Percentiles rank a stretch among this genome's conserved stretches.
phyloP scores from a whole-genome alignment of 2,888 invertebrate genomes.

The Synanthedon tipuliformis region DNA sequence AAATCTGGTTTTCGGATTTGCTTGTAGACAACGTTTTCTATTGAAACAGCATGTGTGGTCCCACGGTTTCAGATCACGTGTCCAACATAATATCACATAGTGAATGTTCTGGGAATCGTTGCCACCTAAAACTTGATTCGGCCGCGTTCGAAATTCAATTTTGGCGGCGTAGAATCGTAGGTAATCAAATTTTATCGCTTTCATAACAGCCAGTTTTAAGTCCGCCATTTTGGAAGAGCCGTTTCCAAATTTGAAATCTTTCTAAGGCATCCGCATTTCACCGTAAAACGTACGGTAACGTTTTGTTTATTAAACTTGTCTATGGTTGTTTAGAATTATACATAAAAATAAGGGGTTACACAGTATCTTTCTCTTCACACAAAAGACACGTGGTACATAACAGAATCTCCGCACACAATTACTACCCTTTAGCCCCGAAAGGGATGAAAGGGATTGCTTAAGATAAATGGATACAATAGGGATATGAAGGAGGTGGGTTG shows the following conservation, averaged over 20 bases:
- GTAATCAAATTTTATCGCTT: too few relatives aligned
- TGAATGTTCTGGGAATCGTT: slow-evolving; percentile 34
- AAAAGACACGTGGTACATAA: slow-evolving; percentile 55
- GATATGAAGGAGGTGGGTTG: slow-evolving; percentile 41
- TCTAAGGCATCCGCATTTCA: too few relatives aligned
- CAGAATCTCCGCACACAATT: slow-evolving; percentile 64
- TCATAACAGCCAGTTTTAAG: too few relatives aligned
- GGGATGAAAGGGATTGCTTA: slow-evolving; percentile 47
- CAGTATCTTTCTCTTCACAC: slow-evolving; percentile 42
- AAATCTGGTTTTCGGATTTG: slow-evolving; percentile 61
- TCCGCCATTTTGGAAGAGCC: too few relatives aligned
- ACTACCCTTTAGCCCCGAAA: slow-evolving; percentile 50
- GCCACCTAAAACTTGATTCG: slow-evolving; percentile 33
- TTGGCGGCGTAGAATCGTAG: not conserved
- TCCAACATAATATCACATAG: slow-evolving; percentile 11
- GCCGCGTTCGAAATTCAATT: not conserved
- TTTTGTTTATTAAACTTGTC: too few relatives aligned
- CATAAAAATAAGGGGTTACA: slow-evolving; percentile 36
- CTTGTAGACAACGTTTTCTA: slow-evolving; percentile 31
- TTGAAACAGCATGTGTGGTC: slow-evolving; percentile 55
- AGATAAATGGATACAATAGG: slow-evolving; percentile 46
- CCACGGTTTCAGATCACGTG: slow-evolving; percentile 53
- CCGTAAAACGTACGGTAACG: too few relatives aligned
- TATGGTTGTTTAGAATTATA: not conserved
- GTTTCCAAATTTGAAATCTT: too few relatives aligned